Evolutionary conservation across 2,113 vertebrate species (phyloP), one percentile per base, ranked within the genome.

Genomic region (Lontra canadensis): DNA sequence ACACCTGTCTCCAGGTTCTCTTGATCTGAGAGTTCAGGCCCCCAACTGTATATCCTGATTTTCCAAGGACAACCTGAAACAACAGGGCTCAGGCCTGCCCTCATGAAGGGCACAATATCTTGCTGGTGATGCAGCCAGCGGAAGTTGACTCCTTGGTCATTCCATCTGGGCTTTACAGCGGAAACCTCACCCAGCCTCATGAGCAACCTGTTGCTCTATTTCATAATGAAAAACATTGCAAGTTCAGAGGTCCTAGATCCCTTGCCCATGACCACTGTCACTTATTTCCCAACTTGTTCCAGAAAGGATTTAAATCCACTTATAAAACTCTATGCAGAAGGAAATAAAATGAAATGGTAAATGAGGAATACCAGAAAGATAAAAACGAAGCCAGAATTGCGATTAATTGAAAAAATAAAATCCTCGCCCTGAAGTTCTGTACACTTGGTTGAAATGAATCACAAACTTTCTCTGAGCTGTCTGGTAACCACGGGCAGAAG

Each of bases 351-450:
- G n/a, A 82, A 83, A 73, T 34, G 23, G 29, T 52, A 25, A 91
- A 86, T 21, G 47, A 73, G 61, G 17, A 85, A 90, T 49, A 57
- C 6, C 73, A 49, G 65, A 94, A 92, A 83, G 83, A 61, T 34
- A 59, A 81, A 88, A 86, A 71, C 65, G 15, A 96, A 95, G 86
- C 21, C 71, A 95, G n/a, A 18, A 44, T 52, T 90, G 52, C 55
- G 47, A 82, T 59, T 71, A 29, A 13, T 67, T 96, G 91, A 23
- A 63, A 84, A 92, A 95, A 17, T 49, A 95, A 93, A 88, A 80
- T 36, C 25, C 31, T 65, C 23, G 17, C 26, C 73, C 59, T 74
- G 31, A 78, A 69, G 39, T 90, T 67, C 55, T 73, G 23, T 55
- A 29, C 13, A 18, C 9, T 59, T 39, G 23, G 83, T 49, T 74